Evolutionary conservation across 2,888 invertebrate genomes (phyloP).

Genomic region (Enchytraeus crypticus): DNA sequence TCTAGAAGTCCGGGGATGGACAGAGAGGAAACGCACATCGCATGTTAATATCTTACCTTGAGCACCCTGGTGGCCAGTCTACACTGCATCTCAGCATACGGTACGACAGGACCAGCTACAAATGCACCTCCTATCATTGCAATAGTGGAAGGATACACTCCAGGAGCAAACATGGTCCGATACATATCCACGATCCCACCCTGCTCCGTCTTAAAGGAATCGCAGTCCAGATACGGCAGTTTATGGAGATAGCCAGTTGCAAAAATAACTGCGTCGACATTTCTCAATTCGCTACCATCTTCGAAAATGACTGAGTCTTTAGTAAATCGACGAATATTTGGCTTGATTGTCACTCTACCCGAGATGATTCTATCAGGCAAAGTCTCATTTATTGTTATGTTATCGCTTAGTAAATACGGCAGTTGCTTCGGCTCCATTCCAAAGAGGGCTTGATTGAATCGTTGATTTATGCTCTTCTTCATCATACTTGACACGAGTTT

Average conservation of each 20-base stretch:
- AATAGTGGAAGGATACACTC: conserved; percentile 41
- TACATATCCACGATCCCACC: conserved; percentile 43
- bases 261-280: conserved; percentile 43
- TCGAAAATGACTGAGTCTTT: conserved; percentile 38
- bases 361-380: too few species aligned
- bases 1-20: too few species aligned
- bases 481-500: conserved; percentile 3
- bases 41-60: too few species aligned
- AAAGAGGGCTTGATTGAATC: conserved; percentile 47
- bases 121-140: too few species aligned
- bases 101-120: conserved; percentile 51
- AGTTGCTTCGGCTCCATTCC: conserved; percentile 45
- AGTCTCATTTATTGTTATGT: conserved; percentile 49
- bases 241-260: conserved; percentile 48
- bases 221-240: conserved; percentile 47
- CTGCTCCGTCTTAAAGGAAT: conserved; percentile 33
- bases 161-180: conserved; percentile 48
- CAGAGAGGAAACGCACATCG: too few species aligned
- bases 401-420: conserved; percentile 30
- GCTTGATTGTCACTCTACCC: conserved; percentile 43
- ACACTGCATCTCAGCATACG: conserved; percentile 51
- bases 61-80: conserved; percentile 47
- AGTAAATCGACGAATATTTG: conserved; percentile 34
- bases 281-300: conserved; percentile 39
- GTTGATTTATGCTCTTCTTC: conserved; percentile 30